Base-by-base conservation (phyloP, 2,888 invertebrate species). In the Microctonus hyperodae region DNA sequence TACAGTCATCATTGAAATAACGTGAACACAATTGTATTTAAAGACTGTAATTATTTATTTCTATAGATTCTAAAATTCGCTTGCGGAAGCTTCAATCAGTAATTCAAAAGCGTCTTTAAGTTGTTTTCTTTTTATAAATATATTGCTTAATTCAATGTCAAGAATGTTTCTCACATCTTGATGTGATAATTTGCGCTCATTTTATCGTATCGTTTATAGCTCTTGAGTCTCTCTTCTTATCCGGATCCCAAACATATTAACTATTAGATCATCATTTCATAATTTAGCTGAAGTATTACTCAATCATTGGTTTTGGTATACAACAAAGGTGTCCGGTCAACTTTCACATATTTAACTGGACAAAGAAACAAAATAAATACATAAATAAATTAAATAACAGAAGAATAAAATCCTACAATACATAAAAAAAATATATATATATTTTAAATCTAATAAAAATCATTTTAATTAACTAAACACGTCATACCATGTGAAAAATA, bases 191-290 rank as follows among this genome's bases (percentile, higher is more conserved):
- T 51, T 48, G n/a, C 48, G 59, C 40, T 40, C 40, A 44, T 53
- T 65, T 65, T 40, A 67, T 58, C 37, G 50, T 56, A 59, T 65
- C 33, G 16, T 40, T 51, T 31, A 53, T 35, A 28, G 31, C 35
- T 61, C 25, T 28, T 25, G 10, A 22, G 16, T 16, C 16, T 44
- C 7, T 44, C 44, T 25, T 58, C 59, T 22, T 44, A 59, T 59
- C 59, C 59, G 59, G 59, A 44, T 59, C 25, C 28, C 44, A 37
- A 57, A 60, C 31, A 2, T 20, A 59, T 33, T 20, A 51, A 33
- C 50, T 62, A 67, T 62, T 67, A 62, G 67, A 67, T 67, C 67
- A 67, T 67, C 67, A 67, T 58, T 62, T 67, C 51, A 58, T 64
- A 58, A 56, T 31, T 31, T 48, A 44, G 25, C 48, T 50, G 25